These are phyloP conservation scores for Pelvicachromis taeniatus DNA, from an alignment of 2,113 vertebrate species.

Conservation along the genomic window DNA sequence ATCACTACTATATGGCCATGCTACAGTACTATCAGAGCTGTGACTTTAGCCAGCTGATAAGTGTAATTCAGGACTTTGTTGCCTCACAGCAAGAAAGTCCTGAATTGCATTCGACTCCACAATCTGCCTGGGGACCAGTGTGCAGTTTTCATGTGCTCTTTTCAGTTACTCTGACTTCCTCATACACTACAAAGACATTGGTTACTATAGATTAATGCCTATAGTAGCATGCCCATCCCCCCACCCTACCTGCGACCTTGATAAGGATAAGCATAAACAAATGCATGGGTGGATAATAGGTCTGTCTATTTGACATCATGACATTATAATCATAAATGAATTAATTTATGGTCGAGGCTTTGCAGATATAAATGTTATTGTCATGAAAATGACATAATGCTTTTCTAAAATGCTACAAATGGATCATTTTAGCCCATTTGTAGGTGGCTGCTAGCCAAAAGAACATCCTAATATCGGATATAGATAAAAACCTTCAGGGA, in stretches of 20 bases:
- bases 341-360: background rate
- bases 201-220: background rate
- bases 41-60: background rate
- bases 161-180: background rate
- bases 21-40: background rate
- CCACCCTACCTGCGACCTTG: too few relatives aligned
- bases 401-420: background rate
- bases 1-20: background rate
- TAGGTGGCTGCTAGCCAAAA: background rate
- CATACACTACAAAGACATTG: background rate
- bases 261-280: too few relatives aligned
- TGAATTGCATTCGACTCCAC: background rate
- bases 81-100: background rate
- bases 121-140: background rate
- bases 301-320: too few relatives aligned
- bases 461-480: background rate
- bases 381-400: background rate
- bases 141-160: background rate
- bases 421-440: background rate
- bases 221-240: background rate
- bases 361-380: background rate
- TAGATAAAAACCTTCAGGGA: background rate
- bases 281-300: too few relatives aligned
- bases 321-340: too few relatives aligned
- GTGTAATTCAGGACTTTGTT: too few relatives aligned